Conservation (phyloP, 2,888 invertebrate genomes). For the Liodrosophila aerea region DNA sequence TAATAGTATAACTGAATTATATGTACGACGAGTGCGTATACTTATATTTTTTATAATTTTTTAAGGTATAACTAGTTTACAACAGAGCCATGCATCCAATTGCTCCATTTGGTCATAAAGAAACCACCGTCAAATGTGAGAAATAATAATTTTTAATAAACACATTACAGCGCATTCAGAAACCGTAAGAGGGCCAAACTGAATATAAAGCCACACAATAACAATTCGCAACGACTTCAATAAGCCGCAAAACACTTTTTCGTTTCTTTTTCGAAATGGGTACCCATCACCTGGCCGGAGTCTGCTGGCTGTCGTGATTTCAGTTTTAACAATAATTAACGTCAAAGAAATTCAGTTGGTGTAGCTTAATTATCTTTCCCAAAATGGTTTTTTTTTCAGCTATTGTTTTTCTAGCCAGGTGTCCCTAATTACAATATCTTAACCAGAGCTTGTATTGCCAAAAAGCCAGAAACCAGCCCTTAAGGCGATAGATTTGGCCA, state of each 20-base stretch:
- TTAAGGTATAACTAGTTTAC: constrained; percentile 60
- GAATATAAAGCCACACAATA: constrained; percentile 29
- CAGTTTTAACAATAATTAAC: constrained; percentile 56
- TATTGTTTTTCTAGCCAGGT: constrained; percentile 20
- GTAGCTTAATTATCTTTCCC: constrained; percentile 43
- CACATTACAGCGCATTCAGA: constrained; percentile 61
- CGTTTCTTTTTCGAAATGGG: constrained; percentile 47
- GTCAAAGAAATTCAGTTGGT: constrained; percentile 33
- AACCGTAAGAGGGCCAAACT: constrained; percentile 48
- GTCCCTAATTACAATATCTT: constrained; percentile 8
- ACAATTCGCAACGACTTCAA: constrained; percentile 59
- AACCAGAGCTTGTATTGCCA: constrained; percentile 15
- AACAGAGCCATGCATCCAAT: constrained; percentile 41
- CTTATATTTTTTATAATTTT: constrained; percentile 30
- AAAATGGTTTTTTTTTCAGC: constrained; percentile 29
- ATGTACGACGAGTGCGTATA: constrained; percentile 1
- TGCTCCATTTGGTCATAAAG: constrained; percentile 65
- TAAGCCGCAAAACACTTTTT: constrained; percentile 29
- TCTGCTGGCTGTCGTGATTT: constrained; percentile 29
- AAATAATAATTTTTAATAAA: constrained; percentile 70
- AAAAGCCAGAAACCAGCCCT: constrained; percentile 9
- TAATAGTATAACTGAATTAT: constrained; percentile 24
- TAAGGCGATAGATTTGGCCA: constrained; percentile 21
- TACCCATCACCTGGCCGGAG: constrained; percentile 22
- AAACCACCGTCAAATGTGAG: constrained; percentile 51